phyloP scores from a whole-genome alignment of 1,140 invertebrate genomes.

The Nebria ingens region DNA sequence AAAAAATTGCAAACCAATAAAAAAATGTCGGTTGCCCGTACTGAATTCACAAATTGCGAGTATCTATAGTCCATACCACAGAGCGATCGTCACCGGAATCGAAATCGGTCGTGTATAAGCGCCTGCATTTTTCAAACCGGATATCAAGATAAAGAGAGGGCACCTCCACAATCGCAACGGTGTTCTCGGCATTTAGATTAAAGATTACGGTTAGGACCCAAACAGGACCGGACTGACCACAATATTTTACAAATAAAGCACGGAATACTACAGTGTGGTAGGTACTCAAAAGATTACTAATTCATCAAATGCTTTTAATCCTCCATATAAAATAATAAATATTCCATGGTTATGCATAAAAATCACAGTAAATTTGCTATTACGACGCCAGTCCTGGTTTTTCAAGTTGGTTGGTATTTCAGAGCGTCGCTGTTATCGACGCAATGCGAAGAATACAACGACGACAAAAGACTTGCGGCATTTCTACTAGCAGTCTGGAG shows the following conservation, averaged over 20 bases:
- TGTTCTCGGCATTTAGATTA: not conserved
- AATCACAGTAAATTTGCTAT: too few species aligned
- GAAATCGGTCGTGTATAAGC: not conserved
- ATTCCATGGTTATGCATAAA: too few species aligned
- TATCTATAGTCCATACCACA: not conserved
- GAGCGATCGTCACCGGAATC: not conserved
- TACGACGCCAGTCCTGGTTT: too few species aligned
- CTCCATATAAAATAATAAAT: too few species aligned
- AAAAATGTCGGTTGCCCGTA: not conserved
- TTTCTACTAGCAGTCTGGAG: not conserved
- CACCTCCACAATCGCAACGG: not conserved
- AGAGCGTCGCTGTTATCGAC: not conserved
- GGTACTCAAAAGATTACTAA: too few species aligned
- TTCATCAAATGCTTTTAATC: too few species aligned
- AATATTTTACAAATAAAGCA: too few species aligned
- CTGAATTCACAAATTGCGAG: not conserved
- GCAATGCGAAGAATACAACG: not conserved
- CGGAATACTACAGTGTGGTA: too few species aligned
- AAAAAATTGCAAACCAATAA: not conserved
- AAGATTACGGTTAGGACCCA: not conserved
- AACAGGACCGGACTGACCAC: not conserved
- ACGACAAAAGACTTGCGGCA: too few species aligned
- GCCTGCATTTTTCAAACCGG: not conserved
- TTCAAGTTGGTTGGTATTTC: not conserved
- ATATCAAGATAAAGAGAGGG: not conserved